Base-by-base conservation (phyloP, 2,113 vertebrate genomes). In the Acrocephalus arundinaceus region DNA sequence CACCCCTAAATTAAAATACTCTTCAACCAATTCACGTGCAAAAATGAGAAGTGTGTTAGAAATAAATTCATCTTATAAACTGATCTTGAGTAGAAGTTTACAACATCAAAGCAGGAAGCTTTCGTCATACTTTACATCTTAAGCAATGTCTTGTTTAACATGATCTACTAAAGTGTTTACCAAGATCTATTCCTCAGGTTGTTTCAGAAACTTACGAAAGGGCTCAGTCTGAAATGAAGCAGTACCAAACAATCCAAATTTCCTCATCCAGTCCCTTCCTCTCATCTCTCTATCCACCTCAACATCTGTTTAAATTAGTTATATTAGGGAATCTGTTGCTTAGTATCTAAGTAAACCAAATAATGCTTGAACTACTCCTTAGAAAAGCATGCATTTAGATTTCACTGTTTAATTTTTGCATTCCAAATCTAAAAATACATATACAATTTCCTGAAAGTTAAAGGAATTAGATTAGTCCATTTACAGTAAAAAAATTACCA, bases 131-230 rank as follows among this genome's bases (percentile, higher is more conserved):
- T 61, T 78, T 27, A 62, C 85, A 27, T 54, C 88, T 91, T 93
- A 67, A 70, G 85, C 79, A 90, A 90, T 73, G 21, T 71, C 72
- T 89, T 85, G 70, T 94, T 93, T 76, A 87, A 88, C 82, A 59
- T 67, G n/a, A 61, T 49, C 75, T 74, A 18, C 93, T 43, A 2
- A 77, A 78, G 28, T 74, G 45, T 86, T 93, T 93, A 78, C 63
- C 46, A 33, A 88, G 67, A 41, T 35, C 78, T 67, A 1, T 79
- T 87, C 74, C 63, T 80, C 13, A 13, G 48, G 33, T 83, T 85
- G 67, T 92, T 88, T 89, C 68, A 89, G 63, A 82, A 90, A 33
- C 61, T 74, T 65, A 39, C 1, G 0, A 65, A 94, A 86, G 81
- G 46, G n/a, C 51, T 75, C 23, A 46, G 35, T 71, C 55, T 86